Percentiles rank a stretch among this genome's conserved stretches.
phyloP scores from a whole-genome alignment of 1,140 invertebrate genomes.

The Drosophila malerkotliana region DNA sequence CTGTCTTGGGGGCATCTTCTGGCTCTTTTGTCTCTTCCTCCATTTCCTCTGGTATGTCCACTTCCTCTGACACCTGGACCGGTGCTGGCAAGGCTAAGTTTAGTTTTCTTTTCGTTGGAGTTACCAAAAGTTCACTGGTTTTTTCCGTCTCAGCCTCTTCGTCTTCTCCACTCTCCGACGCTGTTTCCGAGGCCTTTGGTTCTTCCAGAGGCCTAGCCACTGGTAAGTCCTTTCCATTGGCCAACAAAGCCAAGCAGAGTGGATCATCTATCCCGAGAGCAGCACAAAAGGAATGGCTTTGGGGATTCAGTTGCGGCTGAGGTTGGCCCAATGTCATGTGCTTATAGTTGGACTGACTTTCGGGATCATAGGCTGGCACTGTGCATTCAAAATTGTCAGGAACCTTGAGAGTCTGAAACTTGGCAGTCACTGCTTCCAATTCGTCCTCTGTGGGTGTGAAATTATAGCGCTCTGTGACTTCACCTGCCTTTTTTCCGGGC shows the following conservation, averaged over 20 bases:
- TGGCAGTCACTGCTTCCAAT: constrained; percentile 86
- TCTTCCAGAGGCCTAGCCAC: not conserved
- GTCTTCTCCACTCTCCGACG: not conserved
- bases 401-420: constrained; percentile 88
- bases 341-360: constrained; percentile 63
- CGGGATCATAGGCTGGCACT: constrained; percentile 87
- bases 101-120: constrained; percentile 50
- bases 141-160: not conserved
- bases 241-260: constrained; percentile 84
- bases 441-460: constrained; percentile 92
- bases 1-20: not conserved
- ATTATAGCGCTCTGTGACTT: constrained; percentile 87
- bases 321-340: constrained; percentile 76
- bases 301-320: constrained; percentile 89
- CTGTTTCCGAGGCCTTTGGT: not conserved
- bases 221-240: constrained; percentile 70
- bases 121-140: constrained; percentile 1
- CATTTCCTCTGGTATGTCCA: constrained; percentile 27
- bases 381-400: constrained; percentile 92
- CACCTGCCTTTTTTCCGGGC: constrained; percentile 89
- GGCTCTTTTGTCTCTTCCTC: constrained; percentile 5
- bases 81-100: constrained; percentile 59
- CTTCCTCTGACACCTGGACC: not conserved
- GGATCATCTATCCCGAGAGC: constrained; percentile 92
- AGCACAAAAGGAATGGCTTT: constrained; percentile 93